Conservation (phyloP, 1,140 invertebrate species). For the Stenopsyche tienmushanensis region DNA sequence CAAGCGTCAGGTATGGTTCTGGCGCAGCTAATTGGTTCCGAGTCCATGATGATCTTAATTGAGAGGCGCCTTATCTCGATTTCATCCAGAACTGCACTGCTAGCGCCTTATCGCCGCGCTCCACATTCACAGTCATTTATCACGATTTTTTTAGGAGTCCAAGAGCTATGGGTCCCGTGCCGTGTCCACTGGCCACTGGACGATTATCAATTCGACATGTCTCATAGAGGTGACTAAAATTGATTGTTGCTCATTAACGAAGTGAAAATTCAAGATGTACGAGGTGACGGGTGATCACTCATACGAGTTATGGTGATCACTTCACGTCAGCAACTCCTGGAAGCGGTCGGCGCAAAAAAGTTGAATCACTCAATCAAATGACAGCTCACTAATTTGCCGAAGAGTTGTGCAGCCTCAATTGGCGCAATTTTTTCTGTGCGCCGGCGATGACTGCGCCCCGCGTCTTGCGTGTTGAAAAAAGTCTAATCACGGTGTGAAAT, state of each 20-base stretch:
- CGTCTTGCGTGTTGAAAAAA: neutral
- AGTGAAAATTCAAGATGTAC: conserved; percentile 31
- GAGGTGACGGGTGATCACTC: conserved; percentile 35
- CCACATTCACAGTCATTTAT: neutral
- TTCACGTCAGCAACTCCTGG: conserved; percentile 33
- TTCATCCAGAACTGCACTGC: neutral
- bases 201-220: conserved; percentile 27
- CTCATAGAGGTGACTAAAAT: conserved; percentile 32
- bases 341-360: neutral
- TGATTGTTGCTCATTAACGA: conserved; percentile 39
- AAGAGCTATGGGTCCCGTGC: neutral
- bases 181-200: neutral
- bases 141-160: neutral
- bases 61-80: neutral
- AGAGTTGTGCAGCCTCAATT: no score
- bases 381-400: conserved; percentile 23
- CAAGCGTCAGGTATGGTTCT: no score
- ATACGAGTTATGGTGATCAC: conserved; percentile 34
- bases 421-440: no score
- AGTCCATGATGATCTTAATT: no score
- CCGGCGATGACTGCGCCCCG: no score
- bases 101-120: neutral
- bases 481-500: neutral
- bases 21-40: neutral
- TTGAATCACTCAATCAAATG: conserved; percentile 13